Base-by-base conservation (phyloP, 1,140 invertebrate species). In the Phthorimaea operculella region DNA sequence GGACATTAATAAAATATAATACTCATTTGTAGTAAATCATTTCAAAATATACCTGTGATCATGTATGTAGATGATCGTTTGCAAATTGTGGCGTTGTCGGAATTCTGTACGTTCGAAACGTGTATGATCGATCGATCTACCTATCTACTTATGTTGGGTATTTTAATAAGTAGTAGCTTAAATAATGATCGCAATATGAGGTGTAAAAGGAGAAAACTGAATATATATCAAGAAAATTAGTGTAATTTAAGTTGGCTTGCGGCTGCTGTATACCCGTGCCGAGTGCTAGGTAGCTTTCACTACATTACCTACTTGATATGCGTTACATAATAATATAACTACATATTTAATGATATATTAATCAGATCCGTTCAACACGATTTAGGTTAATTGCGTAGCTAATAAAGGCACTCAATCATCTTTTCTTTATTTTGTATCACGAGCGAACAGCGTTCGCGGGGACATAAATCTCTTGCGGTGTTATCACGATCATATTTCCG, bases 401-500 rank as follows among this genome's bases (percentile, higher is more conserved):
- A 59, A 64, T 62, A 57, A 59, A 61, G 57, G 21, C 52, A 52
- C 52, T 68, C 58, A 58, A 63, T 68, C 63, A 68, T 56, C 52
- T 47, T 47, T 18, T 56, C 55, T 58, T 62, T 60, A 57, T 63
- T 71, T 69, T 62, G 62, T 49, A 68, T 59, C 60, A 58, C 55
- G 50, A 55, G 15, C 33, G n/a, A 39, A 9, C n/a, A 39, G 36
- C n/a, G 36, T 47, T 47, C 44, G n/a, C 33, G 18, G 42, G 50
- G 53, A 65, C 60, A 66, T 70, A 65, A 68, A 70, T 70, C 61
- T 70, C 58, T 17, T 39, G 44, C 60, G 28, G 47, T 51, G 48
- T 51, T 63, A 62, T 70, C 66, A 59, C 58, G 59, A 71, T 68
- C 57, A 54, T 62, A 57, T 66, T 63, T 64, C 59, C 45, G 48